These are phyloP conservation scores for Plodia interpunctella DNA, from an alignment of 1,140 invertebrate genomes.

Conservation along the genomic window DNA sequence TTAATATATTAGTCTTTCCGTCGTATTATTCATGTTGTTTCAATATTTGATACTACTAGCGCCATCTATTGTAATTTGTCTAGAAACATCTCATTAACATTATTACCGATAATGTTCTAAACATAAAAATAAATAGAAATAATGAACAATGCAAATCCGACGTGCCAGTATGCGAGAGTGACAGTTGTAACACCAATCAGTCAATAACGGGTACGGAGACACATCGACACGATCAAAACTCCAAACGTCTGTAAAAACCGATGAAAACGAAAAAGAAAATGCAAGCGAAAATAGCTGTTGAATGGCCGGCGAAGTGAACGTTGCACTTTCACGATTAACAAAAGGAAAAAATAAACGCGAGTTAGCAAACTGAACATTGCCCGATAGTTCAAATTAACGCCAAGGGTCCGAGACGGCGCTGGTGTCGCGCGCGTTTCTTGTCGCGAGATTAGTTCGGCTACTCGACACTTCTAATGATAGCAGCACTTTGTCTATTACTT, in stretches of 20 bases:
- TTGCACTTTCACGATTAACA: conserved; percentile 74
- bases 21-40: no score
- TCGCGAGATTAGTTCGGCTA: conserved; percentile 56
- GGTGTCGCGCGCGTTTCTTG: conserved; percentile 27
- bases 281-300: conserved; percentile 69
- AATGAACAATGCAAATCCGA: no score
- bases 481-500: conserved; percentile 34
- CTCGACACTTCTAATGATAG: conserved; percentile 45
- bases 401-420: conserved; percentile 36
- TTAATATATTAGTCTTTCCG: no score
- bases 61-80: conserved; percentile 62
- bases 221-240: conserved; percentile 58
- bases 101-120: background rate
- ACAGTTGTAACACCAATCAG: conserved; percentile 22
- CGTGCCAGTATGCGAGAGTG: conserved; percentile 14
- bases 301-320: conserved; percentile 71
- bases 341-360: conserved; percentile 63
- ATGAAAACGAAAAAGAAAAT: conserved; percentile 71
- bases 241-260: conserved; percentile 64
- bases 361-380: conserved; percentile 66
- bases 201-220: conserved; percentile 15
- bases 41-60: conserved; percentile 29
- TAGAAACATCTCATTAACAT: conserved; percentile 22
- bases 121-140: no score
- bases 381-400: conserved; percentile 53